Evolutionary conservation across 2,113 vertebrate genomes (phyloP).

Genomic region (Charadrius vociferus): DNA sequence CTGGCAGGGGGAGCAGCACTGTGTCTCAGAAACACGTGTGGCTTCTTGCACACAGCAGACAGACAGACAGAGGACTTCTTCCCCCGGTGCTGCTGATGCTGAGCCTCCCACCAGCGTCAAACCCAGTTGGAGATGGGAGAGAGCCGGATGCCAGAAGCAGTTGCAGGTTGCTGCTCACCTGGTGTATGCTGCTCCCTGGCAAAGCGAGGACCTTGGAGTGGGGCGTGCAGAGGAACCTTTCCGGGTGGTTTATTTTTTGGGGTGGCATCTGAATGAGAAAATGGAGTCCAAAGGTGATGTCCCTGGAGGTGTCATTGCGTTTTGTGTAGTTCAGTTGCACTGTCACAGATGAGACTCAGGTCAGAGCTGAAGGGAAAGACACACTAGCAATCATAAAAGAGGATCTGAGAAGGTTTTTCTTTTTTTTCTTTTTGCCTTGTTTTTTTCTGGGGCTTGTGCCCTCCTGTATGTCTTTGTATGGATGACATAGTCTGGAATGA

Average conservation of each 20-base stretch:
- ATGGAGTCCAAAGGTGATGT: neutral
- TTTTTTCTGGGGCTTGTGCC: neutral
- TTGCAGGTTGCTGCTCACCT: neutral
- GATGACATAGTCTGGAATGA: neutral
- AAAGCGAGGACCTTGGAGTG: neutral
- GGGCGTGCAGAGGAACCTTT: neutral
- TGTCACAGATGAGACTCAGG: neutral
- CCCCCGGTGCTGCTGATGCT: rapidly evolving
- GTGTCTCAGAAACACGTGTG: rapidly evolving
- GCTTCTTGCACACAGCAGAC: neutral
- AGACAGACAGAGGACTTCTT: neutral
- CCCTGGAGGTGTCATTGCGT: neutral
- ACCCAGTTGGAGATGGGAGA: neutral
- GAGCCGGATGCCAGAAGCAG: rapidly evolving
- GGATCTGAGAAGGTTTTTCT: neutral
- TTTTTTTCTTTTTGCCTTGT: neutral
- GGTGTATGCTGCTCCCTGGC: neutral
- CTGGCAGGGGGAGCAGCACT: neutral
- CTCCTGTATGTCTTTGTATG: neutral
- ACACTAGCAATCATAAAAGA: neutral
- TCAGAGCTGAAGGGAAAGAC: neutral
- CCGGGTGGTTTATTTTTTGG: neutral
- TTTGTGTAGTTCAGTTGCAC: neutral
- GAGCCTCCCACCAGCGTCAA: neutral
- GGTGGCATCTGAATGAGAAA: neutral